phyloP scores from a whole-genome alignment of 2,113 vertebrate species.

The Herpetotheres cachinnans region DNA sequence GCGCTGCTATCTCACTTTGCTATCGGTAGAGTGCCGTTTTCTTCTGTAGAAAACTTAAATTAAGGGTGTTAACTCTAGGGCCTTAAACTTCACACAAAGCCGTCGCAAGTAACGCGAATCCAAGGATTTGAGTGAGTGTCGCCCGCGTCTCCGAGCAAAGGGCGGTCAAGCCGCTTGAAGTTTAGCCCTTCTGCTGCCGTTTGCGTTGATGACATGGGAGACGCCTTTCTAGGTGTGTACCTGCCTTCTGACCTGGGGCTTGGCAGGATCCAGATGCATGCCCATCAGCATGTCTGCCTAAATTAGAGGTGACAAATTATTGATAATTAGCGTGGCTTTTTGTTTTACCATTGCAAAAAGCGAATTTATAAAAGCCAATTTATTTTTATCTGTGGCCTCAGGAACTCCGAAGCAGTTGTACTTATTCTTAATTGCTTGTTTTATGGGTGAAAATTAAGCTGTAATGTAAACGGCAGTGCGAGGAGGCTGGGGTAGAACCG shows the following conservation, averaged over 20 bases:
- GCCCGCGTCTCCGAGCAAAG: fast-evolving
- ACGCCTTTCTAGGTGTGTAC: fast-evolving
- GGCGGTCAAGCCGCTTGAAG: fast-evolving
- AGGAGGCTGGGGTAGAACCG: not conserved
- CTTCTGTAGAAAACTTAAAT: fast-evolving
- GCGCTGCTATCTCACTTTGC: fast-evolving
- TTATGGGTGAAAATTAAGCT: slow-evolving; percentile 55
- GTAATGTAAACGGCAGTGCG: not conserved
- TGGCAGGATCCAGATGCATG: not conserved
- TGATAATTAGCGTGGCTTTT: slow-evolving; percentile 22
- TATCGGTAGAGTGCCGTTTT: fast-evolving
- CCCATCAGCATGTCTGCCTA: not conserved
- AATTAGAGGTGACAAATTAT: slow-evolving; percentile 34
- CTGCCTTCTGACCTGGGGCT: not conserved
- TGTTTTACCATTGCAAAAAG: not conserved
- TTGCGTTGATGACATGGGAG: fast-evolving
- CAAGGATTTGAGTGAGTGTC: fast-evolving
- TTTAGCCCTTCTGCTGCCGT: not conserved
- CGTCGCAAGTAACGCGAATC: fast-evolving
- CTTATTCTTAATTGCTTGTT: slow-evolving; percentile 57
- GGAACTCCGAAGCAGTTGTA: slow-evolving; percentile 34
- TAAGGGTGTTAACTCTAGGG: no score
- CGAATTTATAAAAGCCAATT: slow-evolving; percentile 43
- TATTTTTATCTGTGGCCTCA: slow-evolving; percentile 45
- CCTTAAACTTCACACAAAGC: fast-evolving